Conservation (phyloP, 2,113 vertebrate genomes). For the Chaetodon auriga region DNA sequence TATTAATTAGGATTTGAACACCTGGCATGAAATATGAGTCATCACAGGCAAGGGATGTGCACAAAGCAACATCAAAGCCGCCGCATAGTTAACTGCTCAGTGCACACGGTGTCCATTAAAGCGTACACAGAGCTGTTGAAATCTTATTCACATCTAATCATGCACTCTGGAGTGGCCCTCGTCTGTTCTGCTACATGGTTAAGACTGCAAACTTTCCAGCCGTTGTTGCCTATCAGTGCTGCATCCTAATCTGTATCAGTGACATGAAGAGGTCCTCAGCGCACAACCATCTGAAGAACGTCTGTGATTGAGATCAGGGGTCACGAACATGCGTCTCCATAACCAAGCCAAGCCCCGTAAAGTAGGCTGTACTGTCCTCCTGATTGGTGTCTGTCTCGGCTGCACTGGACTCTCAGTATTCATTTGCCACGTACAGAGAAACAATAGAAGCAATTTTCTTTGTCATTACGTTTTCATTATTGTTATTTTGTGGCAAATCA, state of each 20-base stretch:
- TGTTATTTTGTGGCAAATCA: slow-evolving; percentile 70
- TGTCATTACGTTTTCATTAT: slow-evolving; percentile 80
- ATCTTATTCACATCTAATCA: slow-evolving; percentile 75
- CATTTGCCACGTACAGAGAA: slow-evolving; percentile 68
- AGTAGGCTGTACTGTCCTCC: slow-evolving; percentile 24
- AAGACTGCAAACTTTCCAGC: slow-evolving; percentile 52
- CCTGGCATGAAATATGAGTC: slow-evolving; percentile 30
- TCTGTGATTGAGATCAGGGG: slow-evolving; percentile 83
- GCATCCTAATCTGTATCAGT: slow-evolving; percentile 65
- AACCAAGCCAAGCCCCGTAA: slow-evolving; percentile 59
- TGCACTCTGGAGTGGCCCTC: slow-evolving; percentile 68
- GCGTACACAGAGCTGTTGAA: slow-evolving; percentile 50
- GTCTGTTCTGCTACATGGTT: slow-evolving; percentile 71
- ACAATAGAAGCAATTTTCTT: slow-evolving; percentile 77
- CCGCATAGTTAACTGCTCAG: slow-evolving; percentile 18
- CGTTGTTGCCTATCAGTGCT: slow-evolving; percentile 18
- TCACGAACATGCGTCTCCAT: slow-evolving; percentile 63
- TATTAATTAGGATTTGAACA: slow-evolving; percentile 32
- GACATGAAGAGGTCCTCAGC: slow-evolving; percentile 66
- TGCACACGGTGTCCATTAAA: slow-evolving; percentile 54
- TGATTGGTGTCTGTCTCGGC: slow-evolving; percentile 66
- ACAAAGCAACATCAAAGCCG: slow-evolving; percentile 37
- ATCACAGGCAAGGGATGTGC: slow-evolving; percentile 23
- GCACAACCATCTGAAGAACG: slow-evolving; percentile 34
- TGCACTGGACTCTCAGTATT: slow-evolving; percentile 60